Base-by-base conservation (phyloP, 2,113 vertebrate species). In the Paracanthobrama guichenoti region DNA sequence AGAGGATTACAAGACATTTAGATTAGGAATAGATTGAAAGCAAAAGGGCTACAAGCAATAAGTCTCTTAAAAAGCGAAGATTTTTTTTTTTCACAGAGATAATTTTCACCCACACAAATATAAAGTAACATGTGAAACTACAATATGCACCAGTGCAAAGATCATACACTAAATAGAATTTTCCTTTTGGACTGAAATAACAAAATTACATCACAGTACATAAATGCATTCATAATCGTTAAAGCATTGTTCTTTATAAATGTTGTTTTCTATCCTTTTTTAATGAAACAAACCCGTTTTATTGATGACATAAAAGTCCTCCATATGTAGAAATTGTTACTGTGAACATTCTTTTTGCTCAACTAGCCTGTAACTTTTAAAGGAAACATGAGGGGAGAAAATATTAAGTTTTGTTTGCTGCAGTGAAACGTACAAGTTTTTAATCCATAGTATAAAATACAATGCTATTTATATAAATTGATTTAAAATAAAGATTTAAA, bases 51-150 rank as follows among this genome's bases (percentile, higher is more conserved):
- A 31, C 3, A 53, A 26, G 14, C 44, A 28, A 74, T 74, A 26
- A 20, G 13, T 75, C 72, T 53, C 46, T 53, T 26, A 75, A 53
- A 75, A n/a, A 53, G 69, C 11, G 6, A 72, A 72, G 39, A 71
- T 20, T n/a, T n/a, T n/a, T n/a, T n/a, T n/a, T n/a, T n/a, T n/a
- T n/a, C n/a, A n/a, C n/a, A n/a, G n/a, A n/a, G n/a, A n/a, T n/a
- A n/a, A 10, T 55, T 55, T 20, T 22, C 64, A 35, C 53, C 6
- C 10, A 16, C 9, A 11, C 9, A 0, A 16, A 39, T 39, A 31
- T 20, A 39, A n/a, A n/a, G n/a, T n/a, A 66, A 9, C 62, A 5
- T 14, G 16, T 16, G 26, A 16, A 39, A 67, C 31, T 67, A 20
- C 20, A 69, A n/a, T 20, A 69, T n/a, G 18, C 20, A 4, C 10